These are phyloP conservation scores for Gymnorhina tibicen DNA, from an alignment of 2,113 vertebrate genomes.

Conservation along the genomic window DNA sequence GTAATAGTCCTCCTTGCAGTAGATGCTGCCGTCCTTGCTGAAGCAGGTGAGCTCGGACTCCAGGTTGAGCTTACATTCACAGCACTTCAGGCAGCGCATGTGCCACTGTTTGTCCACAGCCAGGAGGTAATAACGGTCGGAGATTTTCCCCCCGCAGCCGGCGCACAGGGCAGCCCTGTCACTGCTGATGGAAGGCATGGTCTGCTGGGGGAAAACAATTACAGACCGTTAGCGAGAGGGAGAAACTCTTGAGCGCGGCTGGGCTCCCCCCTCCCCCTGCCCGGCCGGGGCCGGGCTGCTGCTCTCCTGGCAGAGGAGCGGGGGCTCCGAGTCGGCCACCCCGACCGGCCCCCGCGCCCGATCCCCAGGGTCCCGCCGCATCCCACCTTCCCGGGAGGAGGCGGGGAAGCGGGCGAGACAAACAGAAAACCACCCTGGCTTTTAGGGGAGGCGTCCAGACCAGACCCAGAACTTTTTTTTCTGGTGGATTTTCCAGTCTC, in stretches of 20 bases:
- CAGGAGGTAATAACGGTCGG: constrained; percentile 97
- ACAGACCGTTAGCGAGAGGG: constrained; percentile 34
- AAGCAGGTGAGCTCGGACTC: constrained; percentile 99
- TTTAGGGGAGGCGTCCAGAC: not conserved
- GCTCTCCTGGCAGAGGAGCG: not conserved
- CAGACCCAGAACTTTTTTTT: not conserved
- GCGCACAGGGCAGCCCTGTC: constrained; percentile 94
- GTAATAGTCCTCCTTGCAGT: constrained; percentile 99
- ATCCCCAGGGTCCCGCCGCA: not conserved
- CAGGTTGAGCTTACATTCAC: constrained; percentile 96
- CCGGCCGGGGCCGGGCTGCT: not conserved
- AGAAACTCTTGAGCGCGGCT: not conserved
- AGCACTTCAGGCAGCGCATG: constrained; percentile 98
- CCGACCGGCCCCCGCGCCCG: not conserved
- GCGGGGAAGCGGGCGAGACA: not conserved
- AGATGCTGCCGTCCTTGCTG: constrained; percentile 98
- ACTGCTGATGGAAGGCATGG: constrained; percentile 88
- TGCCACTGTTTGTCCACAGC: constrained; percentile 99
- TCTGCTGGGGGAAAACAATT: constrained; percentile 75
- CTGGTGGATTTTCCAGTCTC: not conserved
- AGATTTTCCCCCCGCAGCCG: constrained; percentile 95
- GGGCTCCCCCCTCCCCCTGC: not conserved
- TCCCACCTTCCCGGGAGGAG: not conserved
- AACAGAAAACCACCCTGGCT: not conserved
- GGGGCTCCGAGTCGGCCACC: not conserved